Base-by-base conservation (phyloP, 2,113 vertebrate genomes). In the Protobothrops flavoviridis region DNA sequence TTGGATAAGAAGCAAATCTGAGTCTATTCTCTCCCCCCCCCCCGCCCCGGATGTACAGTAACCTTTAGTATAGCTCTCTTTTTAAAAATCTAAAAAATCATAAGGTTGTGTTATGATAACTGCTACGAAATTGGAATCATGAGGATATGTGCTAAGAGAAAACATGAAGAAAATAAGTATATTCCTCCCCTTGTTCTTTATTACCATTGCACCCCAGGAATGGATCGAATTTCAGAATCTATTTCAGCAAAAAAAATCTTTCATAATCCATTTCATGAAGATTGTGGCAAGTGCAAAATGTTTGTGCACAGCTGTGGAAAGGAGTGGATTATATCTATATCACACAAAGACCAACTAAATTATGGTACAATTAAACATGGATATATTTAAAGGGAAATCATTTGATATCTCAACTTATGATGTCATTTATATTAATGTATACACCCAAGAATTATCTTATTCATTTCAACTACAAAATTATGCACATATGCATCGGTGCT, bases 241-340 rank as follows among this genome's bases (percentile, higher is more conserved):
- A 48, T 29, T 90, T 53, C 33, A 89, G 55, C 45, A 88, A 45
- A 29, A 59, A 52, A 29, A 59, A 56, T 48, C 59, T 52, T 45
- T 93, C 21, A 48, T 59, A 64, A 48, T 53, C 86, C 2, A n/a
- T 91, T 90, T 24, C 48, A 48, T 43, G 91, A 53, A 53, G 0
- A 39, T 59, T 26, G 52, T 50, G 93, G 39, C 2, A 56, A 39
- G 74, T 0, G 21, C 89, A 81, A 81, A 5, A 7, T 3, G 92
- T 92, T 29, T 95, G 92, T 92, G 93, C 53, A 86, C 74, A 5
- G 11, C 7, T 9, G 55, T 8, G 52, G 91, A 64, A 92, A 11
- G 45, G 43, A 61, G 1, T 64, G 85, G 48, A 39, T 33, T 87
- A 39, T 50, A 92, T 0, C 3, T 12, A 24, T 29, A 55, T 94